These are phyloP conservation scores for Calosoma granatense DNA, from an alignment of 1,140 invertebrate species.

Conservation along the genomic window DNA sequence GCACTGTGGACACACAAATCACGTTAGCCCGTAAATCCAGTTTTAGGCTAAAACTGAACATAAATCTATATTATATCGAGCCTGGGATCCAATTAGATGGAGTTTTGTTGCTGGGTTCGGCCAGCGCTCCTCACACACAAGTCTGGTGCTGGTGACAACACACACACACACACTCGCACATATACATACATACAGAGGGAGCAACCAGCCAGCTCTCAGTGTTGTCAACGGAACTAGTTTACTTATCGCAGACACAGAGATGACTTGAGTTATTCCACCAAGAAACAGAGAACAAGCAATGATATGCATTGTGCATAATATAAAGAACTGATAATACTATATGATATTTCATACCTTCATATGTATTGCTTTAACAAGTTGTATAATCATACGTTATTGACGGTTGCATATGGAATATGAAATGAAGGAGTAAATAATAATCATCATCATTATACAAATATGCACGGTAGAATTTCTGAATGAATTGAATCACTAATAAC, in stretches of 20 bases:
- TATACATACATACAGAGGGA: neutral
- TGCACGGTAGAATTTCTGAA: no score
- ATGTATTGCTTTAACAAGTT: neutral
- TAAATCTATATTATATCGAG: slow-evolving; percentile 10
- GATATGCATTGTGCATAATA: neutral
- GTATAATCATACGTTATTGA: neutral
- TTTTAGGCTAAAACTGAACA: slow-evolving; percentile 10
- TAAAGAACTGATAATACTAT: neutral
- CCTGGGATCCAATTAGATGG: slow-evolving; percentile 10
- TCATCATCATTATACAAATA: no score
- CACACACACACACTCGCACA: no score
- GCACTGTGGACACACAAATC: slow-evolving; percentile 1
- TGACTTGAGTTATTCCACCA: slow-evolving; percentile 4
- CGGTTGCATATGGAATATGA: no score
- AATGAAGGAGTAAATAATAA: no score
- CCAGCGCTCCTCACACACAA: neutral
- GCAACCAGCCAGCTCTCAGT: neutral
- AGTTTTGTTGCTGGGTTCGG: slow-evolving; percentile 9
- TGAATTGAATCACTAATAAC: no score
- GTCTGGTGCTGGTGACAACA: neutral
- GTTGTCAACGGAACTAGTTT: slow-evolving; percentile 5
- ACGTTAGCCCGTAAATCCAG: slow-evolving; percentile 2
- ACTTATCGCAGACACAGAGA: neutral
- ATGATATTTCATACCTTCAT: neutral
- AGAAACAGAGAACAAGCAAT: neutral